Conservation (phyloP, 2,888 invertebrate genomes). For the Sarcophaga subvicina region DNA sequence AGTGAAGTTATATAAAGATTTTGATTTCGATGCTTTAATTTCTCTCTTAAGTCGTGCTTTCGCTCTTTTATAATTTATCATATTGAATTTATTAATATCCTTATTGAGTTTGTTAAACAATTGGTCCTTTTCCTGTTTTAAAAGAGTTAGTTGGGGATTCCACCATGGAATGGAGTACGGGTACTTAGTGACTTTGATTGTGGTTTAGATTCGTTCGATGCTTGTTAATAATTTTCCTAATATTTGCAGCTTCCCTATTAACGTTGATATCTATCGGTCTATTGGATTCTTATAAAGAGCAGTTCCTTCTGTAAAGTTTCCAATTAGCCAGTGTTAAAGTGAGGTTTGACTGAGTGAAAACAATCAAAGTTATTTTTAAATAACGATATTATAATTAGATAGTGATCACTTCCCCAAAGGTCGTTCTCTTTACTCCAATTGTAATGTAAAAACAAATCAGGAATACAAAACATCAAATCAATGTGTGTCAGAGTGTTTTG, state of each 20-base stretch:
- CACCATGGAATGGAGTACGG: too few species aligned
- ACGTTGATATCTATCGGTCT: not conserved
- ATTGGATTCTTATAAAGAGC: not conserved
- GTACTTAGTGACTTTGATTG: too few species aligned
- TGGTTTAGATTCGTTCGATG: too few species aligned
- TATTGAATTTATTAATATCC: too few species aligned
- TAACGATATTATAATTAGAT: constrained; percentile 10
- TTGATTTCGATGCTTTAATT: constrained; percentile 1
- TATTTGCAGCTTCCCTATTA: not conserved
- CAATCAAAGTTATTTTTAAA: not conserved
- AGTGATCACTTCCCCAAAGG: constrained; percentile 6
- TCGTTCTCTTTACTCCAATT: constrained; percentile 17
- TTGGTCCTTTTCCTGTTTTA: too few species aligned
- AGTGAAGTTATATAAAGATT: constrained; percentile 7
- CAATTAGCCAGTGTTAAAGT: constrained; percentile 21
- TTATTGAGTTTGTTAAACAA: too few species aligned
- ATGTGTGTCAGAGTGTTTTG: constrained; percentile 50
- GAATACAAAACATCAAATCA: constrained; percentile 30
- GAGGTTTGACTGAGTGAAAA: not conserved
- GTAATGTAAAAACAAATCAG: constrained; percentile 12
- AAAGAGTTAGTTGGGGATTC: too few species aligned
- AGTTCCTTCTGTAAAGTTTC: not conserved
- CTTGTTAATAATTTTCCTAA: not conserved
- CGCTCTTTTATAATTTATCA: too few species aligned
- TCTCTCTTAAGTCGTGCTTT: not conserved